A percentile compares a stretch with the other conserved stretches of the same genome.
phyloP scores from a whole-genome alignment of 2,113 vertebrate species.

The Lagopus leucura region DNA sequence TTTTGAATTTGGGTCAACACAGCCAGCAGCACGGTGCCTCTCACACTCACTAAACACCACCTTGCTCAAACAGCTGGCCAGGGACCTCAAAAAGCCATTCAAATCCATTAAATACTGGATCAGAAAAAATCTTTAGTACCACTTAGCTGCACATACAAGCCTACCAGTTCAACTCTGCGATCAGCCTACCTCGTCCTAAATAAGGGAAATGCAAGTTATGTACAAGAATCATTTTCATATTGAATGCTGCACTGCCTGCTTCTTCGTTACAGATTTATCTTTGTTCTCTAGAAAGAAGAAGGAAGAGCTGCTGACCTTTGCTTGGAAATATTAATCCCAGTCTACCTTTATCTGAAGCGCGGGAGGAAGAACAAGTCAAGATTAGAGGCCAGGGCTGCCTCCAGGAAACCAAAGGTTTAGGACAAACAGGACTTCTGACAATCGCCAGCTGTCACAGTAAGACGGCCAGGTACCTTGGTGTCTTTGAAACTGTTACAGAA shows the following conservation, averaged over 20 bases:
- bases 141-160: background rate
- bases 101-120: background rate
- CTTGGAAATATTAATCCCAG: constrained; percentile 26
- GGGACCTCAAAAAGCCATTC: background rate
- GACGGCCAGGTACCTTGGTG: background rate
- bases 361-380: background rate
- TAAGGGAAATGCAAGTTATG: background rate
- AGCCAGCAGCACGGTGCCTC: background rate
- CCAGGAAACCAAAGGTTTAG: background rate
- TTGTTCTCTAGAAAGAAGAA: constrained; percentile 33
- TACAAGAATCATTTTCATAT: background rate
- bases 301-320: constrained; percentile 13
- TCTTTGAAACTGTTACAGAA: background rate
- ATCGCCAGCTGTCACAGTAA: background rate
- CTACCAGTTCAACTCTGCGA: background rate
- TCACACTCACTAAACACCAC: background rate
- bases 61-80: background rate
- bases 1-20: background rate
- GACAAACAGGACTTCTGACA: constrained; percentile 28
- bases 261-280: constrained; percentile 16
- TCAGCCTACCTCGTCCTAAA: background rate
- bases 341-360: constrained; percentile 11
- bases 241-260: background rate
- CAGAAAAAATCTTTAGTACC: background rate
- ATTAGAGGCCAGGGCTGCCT: constrained; percentile 6